These are phyloP conservation scores for Therioaphis trifolii DNA, from an alignment of 2,888 invertebrate species.

Conservation along the genomic window DNA sequence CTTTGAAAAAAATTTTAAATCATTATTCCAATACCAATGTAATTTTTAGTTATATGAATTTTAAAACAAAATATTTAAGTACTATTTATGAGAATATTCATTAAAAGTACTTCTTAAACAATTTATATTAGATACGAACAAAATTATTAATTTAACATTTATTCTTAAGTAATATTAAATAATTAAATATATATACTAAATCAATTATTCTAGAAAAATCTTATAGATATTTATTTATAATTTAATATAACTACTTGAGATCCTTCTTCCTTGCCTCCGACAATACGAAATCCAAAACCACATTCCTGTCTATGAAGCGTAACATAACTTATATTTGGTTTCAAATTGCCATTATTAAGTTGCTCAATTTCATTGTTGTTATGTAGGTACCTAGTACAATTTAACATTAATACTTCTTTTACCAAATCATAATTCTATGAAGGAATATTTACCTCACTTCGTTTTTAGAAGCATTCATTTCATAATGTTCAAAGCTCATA, in stretches of 20 bases:
- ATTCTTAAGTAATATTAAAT: too few relatives aligned
- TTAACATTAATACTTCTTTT: background rate
- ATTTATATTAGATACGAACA: too few relatives aligned
- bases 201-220: too few relatives aligned
- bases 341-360: conserved; percentile 36
- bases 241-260: conserved; percentile 78
- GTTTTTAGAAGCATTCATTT: conserved; percentile 48
- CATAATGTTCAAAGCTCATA: conserved; percentile 47
- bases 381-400: conserved; percentile 40
- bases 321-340: conserved; percentile 51
- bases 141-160: too few relatives aligned
- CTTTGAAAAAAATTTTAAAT: conserved; percentile 11
- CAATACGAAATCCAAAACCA: conserved; percentile 97
- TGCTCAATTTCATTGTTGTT: conserved; percentile 54
- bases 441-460: conserved; percentile 47
- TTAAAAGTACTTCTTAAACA: too few relatives aligned
- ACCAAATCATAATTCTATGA: background rate
- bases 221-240: too few relatives aligned
- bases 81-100: too few relatives aligned
- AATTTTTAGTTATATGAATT: too few relatives aligned
- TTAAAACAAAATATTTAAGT: too few relatives aligned
- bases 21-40: background rate
- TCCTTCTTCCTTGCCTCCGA: conserved; percentile 97
- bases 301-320: conserved; percentile 88
- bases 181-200: too few relatives aligned